Base-by-base conservation (phyloP, 2,113 vertebrate species). In the Sinocyclocheilus anshuiensis region DNA sequence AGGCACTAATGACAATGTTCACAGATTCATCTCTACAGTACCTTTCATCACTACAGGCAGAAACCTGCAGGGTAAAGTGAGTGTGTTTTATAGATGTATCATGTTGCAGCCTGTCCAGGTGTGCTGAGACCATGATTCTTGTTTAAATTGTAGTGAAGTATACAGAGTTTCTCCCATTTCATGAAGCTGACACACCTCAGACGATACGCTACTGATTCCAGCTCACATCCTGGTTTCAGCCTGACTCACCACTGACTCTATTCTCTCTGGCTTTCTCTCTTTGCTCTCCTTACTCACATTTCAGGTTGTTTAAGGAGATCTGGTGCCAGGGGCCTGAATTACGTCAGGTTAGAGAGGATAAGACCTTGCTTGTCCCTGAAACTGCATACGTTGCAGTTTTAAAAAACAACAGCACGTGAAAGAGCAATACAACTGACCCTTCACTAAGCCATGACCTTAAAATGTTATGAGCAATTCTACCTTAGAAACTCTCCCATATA, bases 111-210 rank as follows among this genome's bases (percentile, higher is more conserved):
- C 69, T 50, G 81, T 88, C 84, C 88, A 90, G 84, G 72, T 90
- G 91, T 81, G 76, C 45, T 24, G 5, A 82, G 87, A 89, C 87
- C 57, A n/a, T 61, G 57, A 61, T 61, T n/a, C 57, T 10, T n/a
- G 57, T 61, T 61, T 77, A 78, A 65, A 86, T 77, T 81, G 4
- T 57, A 86, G 65, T 45, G 59, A 69, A 65, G 77, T 84, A 63
- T 91, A 84, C 84, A 24, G 89, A 24, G 89, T 91, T 92, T 71
- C 87, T 78, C 20, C n/a, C 48, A 77, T 65, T 84, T 22, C 65
- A 84, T 48, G 79, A 10, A 16, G 33, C 53, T 74, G 77, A 86
- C 63, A 80, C 77, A 48, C 42, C 15, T 6, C 77, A 59, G 67
- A 83, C 24, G 6, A 42, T 22, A 78, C 71, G 6, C 9, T 18